phyloP scores from a whole-genome alignment of 2,888 invertebrate genomes.

The Fragum fragum region DNA sequence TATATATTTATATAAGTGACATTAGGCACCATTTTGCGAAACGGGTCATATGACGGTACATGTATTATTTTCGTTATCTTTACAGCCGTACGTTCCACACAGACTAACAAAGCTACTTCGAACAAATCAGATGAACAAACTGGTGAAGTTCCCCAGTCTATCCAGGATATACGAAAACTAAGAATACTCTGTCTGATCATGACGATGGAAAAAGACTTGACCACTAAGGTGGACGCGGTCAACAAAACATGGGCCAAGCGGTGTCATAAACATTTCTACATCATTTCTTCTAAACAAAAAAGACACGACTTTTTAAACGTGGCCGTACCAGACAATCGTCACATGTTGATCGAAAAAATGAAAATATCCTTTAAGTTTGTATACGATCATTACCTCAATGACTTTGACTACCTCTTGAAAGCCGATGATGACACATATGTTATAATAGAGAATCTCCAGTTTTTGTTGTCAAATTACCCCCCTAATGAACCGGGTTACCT shows the following conservation, averaged over 20 bases:
- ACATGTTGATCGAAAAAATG: slow-evolving; percentile 98
- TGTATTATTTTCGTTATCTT: too few species aligned
- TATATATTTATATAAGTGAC: too few species aligned
- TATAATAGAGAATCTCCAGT: slow-evolving; percentile 96
- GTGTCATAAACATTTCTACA: slow-evolving; percentile 88
- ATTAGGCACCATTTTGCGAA: too few species aligned
- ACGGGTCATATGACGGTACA: too few species aligned
- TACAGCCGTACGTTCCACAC: too few species aligned
- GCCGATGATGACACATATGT: slow-evolving; percentile 99
- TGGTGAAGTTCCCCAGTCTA: background rate
- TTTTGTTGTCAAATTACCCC: slow-evolving; percentile 93
- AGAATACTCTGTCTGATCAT: slow-evolving; percentile 97
- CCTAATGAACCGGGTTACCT: slow-evolving; percentile 94
- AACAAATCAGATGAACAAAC: background rate
- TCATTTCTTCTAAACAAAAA: slow-evolving; percentile 86
- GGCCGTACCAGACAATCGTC: slow-evolving; percentile 92
- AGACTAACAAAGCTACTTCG: background rate
- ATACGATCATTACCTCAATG: slow-evolving; percentile 92
- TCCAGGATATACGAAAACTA: slow-evolving; percentile 1
- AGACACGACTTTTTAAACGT: slow-evolving; percentile 90
- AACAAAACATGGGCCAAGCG: slow-evolving; percentile 98
- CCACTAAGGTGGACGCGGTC: slow-evolving; percentile 95
- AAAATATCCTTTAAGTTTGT: slow-evolving; percentile 96
- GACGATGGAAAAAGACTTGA: slow-evolving; percentile 96
- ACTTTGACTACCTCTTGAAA: slow-evolving; percentile 98